Percentiles rank a stretch among this genome's conserved stretches.
phyloP scores from a whole-genome alignment of 2,888 invertebrate genomes.

The Athripsodes cinereus region DNA sequence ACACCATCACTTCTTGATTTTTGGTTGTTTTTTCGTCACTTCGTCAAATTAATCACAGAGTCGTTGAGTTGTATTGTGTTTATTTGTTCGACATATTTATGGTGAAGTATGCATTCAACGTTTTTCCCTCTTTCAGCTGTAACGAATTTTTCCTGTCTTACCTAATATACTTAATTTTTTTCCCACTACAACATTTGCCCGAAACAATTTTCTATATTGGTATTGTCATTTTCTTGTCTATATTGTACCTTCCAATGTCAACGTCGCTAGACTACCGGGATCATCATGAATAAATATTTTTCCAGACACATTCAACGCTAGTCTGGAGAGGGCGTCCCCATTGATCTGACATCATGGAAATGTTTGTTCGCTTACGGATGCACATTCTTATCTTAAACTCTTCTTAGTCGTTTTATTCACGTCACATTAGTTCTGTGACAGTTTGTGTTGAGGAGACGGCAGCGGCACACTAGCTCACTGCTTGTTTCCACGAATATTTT shows the following conservation, averaged over 20 bases:
- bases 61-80: too few relatives aligned
- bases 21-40: too few relatives aligned
- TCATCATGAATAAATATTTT: conserved; percentile 2
- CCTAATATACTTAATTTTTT: too few relatives aligned
- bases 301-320: conserved; percentile 4
- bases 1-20: too few relatives aligned
- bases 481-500: conserved; percentile 4
- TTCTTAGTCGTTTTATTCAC: conserved; percentile 10
- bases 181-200: too few relatives aligned
- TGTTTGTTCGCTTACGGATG: conserved; percentile 4
- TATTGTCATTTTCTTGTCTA: neutral
- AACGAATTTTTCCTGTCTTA: too few relatives aligned
- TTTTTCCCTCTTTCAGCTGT: too few relatives aligned
- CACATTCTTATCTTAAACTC: conserved; percentile 1
- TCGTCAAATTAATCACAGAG: too few relatives aligned
- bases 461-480: neutral
- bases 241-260: neutral
- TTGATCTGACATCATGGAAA: conserved; percentile 13
- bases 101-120: too few relatives aligned
- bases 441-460: neutral
- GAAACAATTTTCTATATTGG: too few relatives aligned
- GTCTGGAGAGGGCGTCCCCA: conserved; percentile 21
- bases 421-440: conserved; percentile 13
- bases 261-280: conserved; percentile 4
- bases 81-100: too few relatives aligned